phyloP scores from a whole-genome alignment of 1,140 invertebrate species.

The Drosophila virilis region DNA sequence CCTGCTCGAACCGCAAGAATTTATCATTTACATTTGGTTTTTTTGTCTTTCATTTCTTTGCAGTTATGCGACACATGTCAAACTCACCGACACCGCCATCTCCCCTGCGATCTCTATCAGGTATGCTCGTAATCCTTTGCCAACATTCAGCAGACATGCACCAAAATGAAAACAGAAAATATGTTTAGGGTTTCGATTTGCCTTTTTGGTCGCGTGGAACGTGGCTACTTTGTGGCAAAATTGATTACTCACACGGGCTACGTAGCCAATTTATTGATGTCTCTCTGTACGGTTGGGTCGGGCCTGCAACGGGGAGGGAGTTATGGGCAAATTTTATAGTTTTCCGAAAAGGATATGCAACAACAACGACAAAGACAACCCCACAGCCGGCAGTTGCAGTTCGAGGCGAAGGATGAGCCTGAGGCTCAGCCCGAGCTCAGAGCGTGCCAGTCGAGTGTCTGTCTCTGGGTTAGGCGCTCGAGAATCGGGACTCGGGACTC shows the following conservation, averaged over 20 bases:
- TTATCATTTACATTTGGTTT: slow-evolving; percentile 4
- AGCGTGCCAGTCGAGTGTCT: slow-evolving; percentile 15
- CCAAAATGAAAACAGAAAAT: slow-evolving; percentile 4
- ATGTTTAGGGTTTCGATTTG: slow-evolving; percentile 3
- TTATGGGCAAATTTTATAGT: slow-evolving; percentile 44
- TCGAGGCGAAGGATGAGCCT: slow-evolving; percentile 4
- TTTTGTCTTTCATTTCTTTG: slow-evolving; percentile 42
- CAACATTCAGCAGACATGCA: slow-evolving; percentile 66
- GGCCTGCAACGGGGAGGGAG: slow-evolving; percentile 2
- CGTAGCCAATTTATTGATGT: slow-evolving; percentile 58
- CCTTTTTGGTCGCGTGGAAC: slow-evolving; percentile 49
- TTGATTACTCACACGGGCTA: slow-evolving; percentile 77
- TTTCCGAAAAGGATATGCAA: slow-evolving; percentile 17
- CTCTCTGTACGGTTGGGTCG: slow-evolving; percentile 7
- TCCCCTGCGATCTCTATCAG: slow-evolving; percentile 79
- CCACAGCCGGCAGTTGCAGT: slow-evolving; percentile 9
- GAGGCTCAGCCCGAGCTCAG: slow-evolving; percentile 17
- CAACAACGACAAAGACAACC: slow-evolving; percentile 32
- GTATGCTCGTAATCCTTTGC: slow-evolving; percentile 78
- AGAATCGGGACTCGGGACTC: slow-evolving; percentile 30
- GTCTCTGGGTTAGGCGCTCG: not conserved
- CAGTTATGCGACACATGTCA: slow-evolving; percentile 83
- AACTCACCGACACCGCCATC: slow-evolving; percentile 80
- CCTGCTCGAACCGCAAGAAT: no score
- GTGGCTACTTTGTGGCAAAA: slow-evolving; percentile 80